Percentiles rank a stretch among this genome's conserved stretches.
phyloP scores from a whole-genome alignment of 2,888 invertebrate species.

The Escarpia spicata region DNA sequence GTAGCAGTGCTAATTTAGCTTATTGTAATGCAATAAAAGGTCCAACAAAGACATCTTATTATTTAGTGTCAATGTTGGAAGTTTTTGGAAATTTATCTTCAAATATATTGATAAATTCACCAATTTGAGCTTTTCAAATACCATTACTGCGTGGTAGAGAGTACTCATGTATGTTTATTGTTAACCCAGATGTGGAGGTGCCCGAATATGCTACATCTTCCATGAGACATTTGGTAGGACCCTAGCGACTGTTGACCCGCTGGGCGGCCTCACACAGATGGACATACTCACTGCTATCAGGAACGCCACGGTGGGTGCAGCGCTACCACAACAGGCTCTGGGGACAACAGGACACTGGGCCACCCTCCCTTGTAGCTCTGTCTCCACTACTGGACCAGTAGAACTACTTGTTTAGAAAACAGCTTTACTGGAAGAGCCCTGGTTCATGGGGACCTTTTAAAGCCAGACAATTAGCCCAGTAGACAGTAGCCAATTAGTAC shows the following conservation, averaged over 20 bases:
- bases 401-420: not conserved
- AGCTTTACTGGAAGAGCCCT: not conserved
- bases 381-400: not conserved
- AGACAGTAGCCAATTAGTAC: not conserved
- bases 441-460: not conserved
- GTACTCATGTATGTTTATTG: not conserved
- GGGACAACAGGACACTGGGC: not conserved
- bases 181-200: slow-evolving; percentile 84
- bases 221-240: slow-evolving; percentile 98
- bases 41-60: not conserved
- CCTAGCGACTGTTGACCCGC: slow-evolving; percentile 92
- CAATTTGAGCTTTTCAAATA: not conserved
- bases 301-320: slow-evolving; percentile 85
- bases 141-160: not conserved
- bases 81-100: not conserved
- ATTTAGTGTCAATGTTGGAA: not conserved
- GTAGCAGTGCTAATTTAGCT: not conserved
- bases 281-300: slow-evolving; percentile 98
- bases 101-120: not conserved
- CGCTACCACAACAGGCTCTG: slow-evolving; percentile 35
- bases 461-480: not conserved
- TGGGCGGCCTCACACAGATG: slow-evolving; percentile 89
- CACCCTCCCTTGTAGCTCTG: not conserved
- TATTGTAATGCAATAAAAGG: not conserved
- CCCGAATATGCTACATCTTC: slow-evolving; percentile 98